Conservation (phyloP, 2,797 vertebrate genomes). For the Chaetodon trifasciatus region DNA sequence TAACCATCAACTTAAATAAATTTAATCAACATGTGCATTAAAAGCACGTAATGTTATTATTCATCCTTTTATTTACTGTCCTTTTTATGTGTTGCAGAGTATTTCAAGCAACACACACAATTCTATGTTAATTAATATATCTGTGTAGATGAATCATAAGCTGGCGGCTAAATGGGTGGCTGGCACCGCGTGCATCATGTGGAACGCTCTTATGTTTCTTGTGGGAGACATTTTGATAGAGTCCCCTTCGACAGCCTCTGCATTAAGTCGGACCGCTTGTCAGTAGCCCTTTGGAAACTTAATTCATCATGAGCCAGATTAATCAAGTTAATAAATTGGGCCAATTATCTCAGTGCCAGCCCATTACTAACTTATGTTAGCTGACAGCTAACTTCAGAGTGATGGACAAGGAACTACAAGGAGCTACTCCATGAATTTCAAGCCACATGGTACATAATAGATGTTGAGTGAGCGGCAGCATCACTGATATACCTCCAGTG, state of each 20-base stretch:
- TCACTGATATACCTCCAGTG: background rate
- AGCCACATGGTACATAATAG: background rate
- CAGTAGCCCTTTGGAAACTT: conserved; percentile 31
- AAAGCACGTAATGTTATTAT: too few species aligned
- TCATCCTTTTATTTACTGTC: background rate
- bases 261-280: conserved; percentile 3
- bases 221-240: conserved; percentile 32
- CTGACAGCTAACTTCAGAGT: conserved; percentile 51
- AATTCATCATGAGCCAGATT: conserved; percentile 52
- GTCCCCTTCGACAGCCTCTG: conserved; percentile 1
- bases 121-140: background rate
- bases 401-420: conserved; percentile 40
- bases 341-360: conserved; percentile 51
- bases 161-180: background rate
- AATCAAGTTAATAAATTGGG: conserved; percentile 59
- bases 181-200: background rate
- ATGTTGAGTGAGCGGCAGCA: background rate
- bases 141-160: background rate
- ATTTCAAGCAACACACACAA: background rate
- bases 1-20: too few species aligned
- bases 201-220: background rate
- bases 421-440: conserved; percentile 27
- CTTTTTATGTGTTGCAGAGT: background rate
- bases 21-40: too few species aligned
- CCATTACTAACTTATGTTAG: conserved; percentile 51